These are phyloP conservation scores for Oncorhynchus mykiss DNA, from an alignment of 2,113 vertebrate genomes.

Conservation along the genomic window DNA sequence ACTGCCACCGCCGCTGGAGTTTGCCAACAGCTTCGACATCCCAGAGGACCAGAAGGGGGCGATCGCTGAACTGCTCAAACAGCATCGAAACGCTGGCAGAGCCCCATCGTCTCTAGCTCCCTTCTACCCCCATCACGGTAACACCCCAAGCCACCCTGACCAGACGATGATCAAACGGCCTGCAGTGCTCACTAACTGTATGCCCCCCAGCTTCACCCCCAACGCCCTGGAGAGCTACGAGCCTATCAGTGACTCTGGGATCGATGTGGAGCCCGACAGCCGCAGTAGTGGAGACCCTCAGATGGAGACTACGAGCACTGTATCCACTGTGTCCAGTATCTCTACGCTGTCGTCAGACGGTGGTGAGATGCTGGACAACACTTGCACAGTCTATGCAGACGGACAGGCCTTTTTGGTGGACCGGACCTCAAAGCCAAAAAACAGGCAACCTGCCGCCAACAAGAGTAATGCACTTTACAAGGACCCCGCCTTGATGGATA, in stretches of 20 bases:
- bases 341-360: conserved; percentile 90
- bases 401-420: conserved; percentile 86
- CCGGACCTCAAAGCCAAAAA: conserved; percentile 87
- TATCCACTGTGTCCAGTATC: conserved; percentile 92
- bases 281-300: conserved; percentile 88
- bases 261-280: conserved; percentile 84
- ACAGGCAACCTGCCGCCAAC: conserved; percentile 81
- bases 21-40: conserved; percentile 91
- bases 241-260: conserved; percentile 84
- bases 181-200: conserved; percentile 80
- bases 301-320: conserved; percentile 89
- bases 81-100: conserved; percentile 51
- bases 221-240: conserved; percentile 83
- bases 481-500: conserved; percentile 66
- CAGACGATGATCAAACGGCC: conserved; percentile 73
- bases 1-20: conserved; percentile 86
- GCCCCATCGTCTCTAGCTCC: conserved; percentile 51
- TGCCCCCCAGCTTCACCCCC: conserved; percentile 78
- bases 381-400: conserved; percentile 89
- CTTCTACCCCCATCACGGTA: conserved; percentile 60
- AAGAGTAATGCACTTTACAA: conserved; percentile 87
- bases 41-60: conserved; percentile 76
- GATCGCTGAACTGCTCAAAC: conserved; percentile 70
- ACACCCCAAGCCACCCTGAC: conserved; percentile 37
- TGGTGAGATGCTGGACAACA: conserved; percentile 81